Evolutionary conservation across 92 coral and sea anemone species (phyloP).

Genomic region (Plumapathes pennacea): DNA sequence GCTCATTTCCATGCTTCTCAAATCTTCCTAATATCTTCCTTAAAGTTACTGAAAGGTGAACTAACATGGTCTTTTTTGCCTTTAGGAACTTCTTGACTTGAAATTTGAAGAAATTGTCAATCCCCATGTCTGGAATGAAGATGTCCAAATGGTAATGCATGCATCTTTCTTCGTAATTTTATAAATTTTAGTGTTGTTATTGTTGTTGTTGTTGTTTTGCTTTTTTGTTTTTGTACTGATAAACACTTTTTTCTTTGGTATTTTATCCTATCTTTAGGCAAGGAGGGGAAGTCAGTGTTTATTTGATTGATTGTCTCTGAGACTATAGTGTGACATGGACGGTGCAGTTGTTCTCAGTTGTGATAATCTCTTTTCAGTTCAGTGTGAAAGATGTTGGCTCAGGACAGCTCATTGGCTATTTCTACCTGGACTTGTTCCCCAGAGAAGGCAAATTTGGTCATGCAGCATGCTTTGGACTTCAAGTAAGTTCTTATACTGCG

Average conservation of each 20-base stretch:
- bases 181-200: background rate
- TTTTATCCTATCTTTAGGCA: no score
- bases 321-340: no score
- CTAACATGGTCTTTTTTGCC: no score
- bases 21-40: no score
- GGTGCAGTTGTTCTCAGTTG: background rate
- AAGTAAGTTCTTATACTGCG: slow-evolving; percentile 49
- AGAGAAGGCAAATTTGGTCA: slow-evolving; percentile 98
- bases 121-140: slow-evolving; percentile 92
- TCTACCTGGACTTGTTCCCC: slow-evolving; percentile 92
- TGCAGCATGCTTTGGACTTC: slow-evolving; percentile 96
- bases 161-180: background rate
- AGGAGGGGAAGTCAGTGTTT: no score
- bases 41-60: no score
- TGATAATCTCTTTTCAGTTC: slow-evolving; percentile 75
- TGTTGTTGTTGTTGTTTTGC: background rate
- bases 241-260: background rate
- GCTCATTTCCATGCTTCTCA: no score
- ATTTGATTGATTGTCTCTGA: no score
- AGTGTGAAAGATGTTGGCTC: slow-evolving; percentile 78
- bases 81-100: slow-evolving; percentile 85
- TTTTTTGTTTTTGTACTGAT: background rate
- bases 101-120: slow-evolving; percentile 72
- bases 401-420: slow-evolving; percentile 77
- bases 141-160: slow-evolving; percentile 78